Percentiles rank a stretch among this genome's conserved stretches.
These are phyloP conservation scores for Drosophila watanabei DNA, from an alignment of 1,140 invertebrate species.

Conservation along the genomic window DNA sequence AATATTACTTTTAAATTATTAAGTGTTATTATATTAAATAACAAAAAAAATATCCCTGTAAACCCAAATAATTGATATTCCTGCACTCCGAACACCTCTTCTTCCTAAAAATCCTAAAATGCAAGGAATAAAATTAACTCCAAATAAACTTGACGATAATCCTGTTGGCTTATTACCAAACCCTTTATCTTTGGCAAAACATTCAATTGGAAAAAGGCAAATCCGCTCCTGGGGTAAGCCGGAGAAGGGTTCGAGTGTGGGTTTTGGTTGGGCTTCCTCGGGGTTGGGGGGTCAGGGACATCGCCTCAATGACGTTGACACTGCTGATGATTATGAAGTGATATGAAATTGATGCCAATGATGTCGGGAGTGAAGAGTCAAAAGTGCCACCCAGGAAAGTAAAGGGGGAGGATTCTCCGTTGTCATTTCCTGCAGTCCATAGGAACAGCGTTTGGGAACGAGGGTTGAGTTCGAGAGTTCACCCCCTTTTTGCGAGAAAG, in stretches of 20 bases:
- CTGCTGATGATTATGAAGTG: slow-evolving; percentile 81
- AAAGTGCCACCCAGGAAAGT: slow-evolving; percentile 42
- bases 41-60: too few species aligned
- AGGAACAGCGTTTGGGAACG: slow-evolving; percentile 30
- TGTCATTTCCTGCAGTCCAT: slow-evolving; percentile 59
- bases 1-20: too few species aligned
- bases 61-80: too few species aligned
- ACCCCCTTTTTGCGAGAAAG: slow-evolving; percentile 27
- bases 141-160: slow-evolving; percentile 21
- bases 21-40: too few species aligned
- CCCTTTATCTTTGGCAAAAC: slow-evolving; percentile 32
- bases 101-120: neutral
- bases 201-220: slow-evolving; percentile 24
- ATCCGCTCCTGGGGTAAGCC: slow-evolving; percentile 26
- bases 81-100: too few species aligned
- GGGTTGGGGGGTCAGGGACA: slow-evolving; percentile 21
- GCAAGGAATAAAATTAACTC: neutral
- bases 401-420: slow-evolving; percentile 16
- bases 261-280: neutral
- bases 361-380: slow-evolving; percentile 73
- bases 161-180: slow-evolving; percentile 3
- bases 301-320: slow-evolving; percentile 67
- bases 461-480: slow-evolving; percentile 41
- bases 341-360: slow-evolving; percentile 83
- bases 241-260: slow-evolving; percentile 10